Evolutionary conservation across 2,113 vertebrate genomes (phyloP).

Genomic region (Murina feae): DNA sequence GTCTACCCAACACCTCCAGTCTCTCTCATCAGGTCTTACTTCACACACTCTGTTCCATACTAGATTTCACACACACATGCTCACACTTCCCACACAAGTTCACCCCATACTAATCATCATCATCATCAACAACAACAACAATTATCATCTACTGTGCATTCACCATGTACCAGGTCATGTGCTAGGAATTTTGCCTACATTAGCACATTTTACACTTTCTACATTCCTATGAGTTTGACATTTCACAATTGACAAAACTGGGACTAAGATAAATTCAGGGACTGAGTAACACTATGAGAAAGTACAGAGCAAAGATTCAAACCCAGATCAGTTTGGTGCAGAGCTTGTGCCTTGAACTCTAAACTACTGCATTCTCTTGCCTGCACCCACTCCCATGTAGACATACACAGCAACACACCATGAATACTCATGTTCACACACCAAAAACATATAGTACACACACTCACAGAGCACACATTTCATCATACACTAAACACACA

Average conservation of each 20-base stretch:
- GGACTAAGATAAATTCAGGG: not conserved
- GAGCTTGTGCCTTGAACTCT: not conserved
- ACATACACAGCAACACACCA: not conserved
- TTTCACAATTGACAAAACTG: not conserved
- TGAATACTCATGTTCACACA: not conserved
- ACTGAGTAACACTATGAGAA: not conserved
- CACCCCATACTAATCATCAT: not conserved
- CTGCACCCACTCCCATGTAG: not conserved
- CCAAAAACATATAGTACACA: not conserved
- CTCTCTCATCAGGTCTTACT: not conserved
- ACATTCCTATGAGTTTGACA: not conserved
- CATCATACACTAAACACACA: not conserved
- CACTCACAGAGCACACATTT: not conserved
- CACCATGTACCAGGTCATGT: not conserved
- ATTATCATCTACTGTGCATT: not conserved
- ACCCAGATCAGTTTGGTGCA: not conserved
- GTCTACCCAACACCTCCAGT: not conserved
- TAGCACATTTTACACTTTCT: not conserved
- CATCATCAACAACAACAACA: not conserved
- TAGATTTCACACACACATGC: fast-evolving
- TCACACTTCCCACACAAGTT: not conserved
- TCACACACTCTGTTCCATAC: not conserved
- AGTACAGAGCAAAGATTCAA: not conserved
- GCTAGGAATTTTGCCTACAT: not conserved
- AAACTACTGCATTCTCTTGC: not conserved